These are phyloP conservation scores for Parauchenoglanis punctatus DNA, from an alignment of 2,797 vertebrate species.

Conservation along the genomic window DNA sequence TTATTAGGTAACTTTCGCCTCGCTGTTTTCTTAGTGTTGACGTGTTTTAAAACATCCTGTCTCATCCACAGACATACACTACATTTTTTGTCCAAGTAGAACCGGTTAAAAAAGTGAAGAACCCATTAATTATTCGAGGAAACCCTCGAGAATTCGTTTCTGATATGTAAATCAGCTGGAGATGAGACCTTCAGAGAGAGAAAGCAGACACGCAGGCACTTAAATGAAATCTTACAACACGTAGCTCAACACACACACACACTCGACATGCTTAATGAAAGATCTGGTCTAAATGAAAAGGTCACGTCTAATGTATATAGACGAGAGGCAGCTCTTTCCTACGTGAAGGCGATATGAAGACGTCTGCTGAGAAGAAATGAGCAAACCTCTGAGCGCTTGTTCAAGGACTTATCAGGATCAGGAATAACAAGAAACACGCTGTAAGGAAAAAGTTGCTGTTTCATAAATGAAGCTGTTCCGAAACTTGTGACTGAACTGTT, in stretches of 20 bases:
- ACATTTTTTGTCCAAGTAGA: not conserved
- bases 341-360: not conserved
- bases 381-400: not conserved
- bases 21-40: not conserved
- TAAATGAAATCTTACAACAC: not conserved
- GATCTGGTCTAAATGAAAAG: constrained; percentile 10
- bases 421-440: constrained; percentile 5
- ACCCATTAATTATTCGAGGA: not conserved
- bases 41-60: no score
- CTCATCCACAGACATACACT: not conserved
- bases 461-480: no score
- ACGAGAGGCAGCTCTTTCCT: not conserved
- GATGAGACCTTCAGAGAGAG: not conserved
- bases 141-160: not conserved
- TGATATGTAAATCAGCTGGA: constrained; percentile 1
- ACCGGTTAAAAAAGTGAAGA: not conserved
- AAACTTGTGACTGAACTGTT: not conserved
- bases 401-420: not conserved
- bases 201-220: not conserved
- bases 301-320: constrained; percentile 12
- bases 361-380: not conserved
- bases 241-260: not conserved
- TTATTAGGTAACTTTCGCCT: not conserved
- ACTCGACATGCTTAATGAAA: not conserved
- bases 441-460: not conserved